Conservation (phyloP, 1,140 invertebrate species). For the Apis laboriosa region DNA sequence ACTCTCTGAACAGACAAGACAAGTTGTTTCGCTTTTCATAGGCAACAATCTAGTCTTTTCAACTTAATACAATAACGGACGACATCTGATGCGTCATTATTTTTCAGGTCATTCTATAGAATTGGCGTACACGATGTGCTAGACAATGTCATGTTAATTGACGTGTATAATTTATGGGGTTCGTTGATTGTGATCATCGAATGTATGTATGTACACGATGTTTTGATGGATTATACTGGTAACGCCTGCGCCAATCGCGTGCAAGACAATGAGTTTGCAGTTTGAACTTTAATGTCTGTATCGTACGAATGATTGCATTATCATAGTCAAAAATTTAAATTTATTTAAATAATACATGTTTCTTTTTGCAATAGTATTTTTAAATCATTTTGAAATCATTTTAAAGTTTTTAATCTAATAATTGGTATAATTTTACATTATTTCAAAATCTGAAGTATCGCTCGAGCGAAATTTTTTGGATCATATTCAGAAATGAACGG, state of each 20-base stretch:
- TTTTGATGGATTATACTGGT: slow-evolving; percentile 11
- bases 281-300: too few species aligned
- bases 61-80: background rate
- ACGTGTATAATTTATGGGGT: slow-evolving; percentile 7
- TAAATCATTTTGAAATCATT: too few species aligned
- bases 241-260: background rate
- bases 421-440: too few species aligned
- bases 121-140: background rate
- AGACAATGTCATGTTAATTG: slow-evolving; percentile 11
- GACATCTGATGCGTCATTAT: background rate
- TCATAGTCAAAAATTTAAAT: background rate
- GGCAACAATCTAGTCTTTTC: background rate
- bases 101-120: background rate
- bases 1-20: background rate
- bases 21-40: background rate
- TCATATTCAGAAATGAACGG: too few species aligned
- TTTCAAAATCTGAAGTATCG: too few species aligned
- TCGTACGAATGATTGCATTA: background rate
- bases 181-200: background rate
- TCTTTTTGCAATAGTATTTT: too few species aligned
- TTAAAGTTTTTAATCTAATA: too few species aligned
- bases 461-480: too few species aligned
- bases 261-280: background rate
- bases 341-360: background rate
- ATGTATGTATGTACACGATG: background rate